These are phyloP conservation scores for Byasa hedistus DNA, from an alignment of 2,888 invertebrate species.

Conservation along the genomic window DNA sequence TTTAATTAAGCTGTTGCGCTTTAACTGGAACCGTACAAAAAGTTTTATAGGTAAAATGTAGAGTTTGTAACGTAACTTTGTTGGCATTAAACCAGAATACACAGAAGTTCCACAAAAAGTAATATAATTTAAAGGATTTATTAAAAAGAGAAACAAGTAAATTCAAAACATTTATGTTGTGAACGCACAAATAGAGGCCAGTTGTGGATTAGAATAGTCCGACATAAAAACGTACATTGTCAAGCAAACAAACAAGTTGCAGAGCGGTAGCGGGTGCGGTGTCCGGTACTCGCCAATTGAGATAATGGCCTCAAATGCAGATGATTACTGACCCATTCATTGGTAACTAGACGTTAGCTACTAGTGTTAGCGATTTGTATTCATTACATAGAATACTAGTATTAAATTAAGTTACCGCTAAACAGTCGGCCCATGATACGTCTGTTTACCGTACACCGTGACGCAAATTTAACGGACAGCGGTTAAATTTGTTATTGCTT, in stretches of 20 bases:
- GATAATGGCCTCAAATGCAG: slow-evolving; percentile 76
- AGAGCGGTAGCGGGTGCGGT: slow-evolving; percentile 64
- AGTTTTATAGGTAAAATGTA: too few relatives aligned
- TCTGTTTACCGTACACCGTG: slow-evolving; percentile 37
- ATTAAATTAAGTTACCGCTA: slow-evolving; percentile 61
- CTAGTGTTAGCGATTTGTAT: slow-evolving; percentile 56
- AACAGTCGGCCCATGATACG: slow-evolving; percentile 46
- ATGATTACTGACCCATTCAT: slow-evolving; percentile 77
- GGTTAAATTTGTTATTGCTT: slow-evolving; percentile 31
- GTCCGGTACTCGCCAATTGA: slow-evolving; percentile 75
- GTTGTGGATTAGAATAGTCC: slow-evolving; percentile 10
- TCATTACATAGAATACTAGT: slow-evolving; percentile 51
- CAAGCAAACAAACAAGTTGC: slow-evolving; percentile 63
- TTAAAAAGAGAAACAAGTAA: not conserved
- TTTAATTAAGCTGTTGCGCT: not conserved
- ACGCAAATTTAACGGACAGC: slow-evolving; percentile 31
- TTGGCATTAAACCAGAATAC: too few relatives aligned
- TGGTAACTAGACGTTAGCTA: slow-evolving; percentile 65
- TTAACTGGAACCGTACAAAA: too few relatives aligned
- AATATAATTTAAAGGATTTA: not conserved
- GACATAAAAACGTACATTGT: slow-evolving; percentile 62
- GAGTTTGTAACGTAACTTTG: too few relatives aligned
- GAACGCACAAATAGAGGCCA: slow-evolving; percentile 9
- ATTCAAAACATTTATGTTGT: not conserved
- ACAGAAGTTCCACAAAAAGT: not conserved